Base-by-base conservation (phyloP, 2,888 invertebrate genomes). In the Neria commutata region DNA sequence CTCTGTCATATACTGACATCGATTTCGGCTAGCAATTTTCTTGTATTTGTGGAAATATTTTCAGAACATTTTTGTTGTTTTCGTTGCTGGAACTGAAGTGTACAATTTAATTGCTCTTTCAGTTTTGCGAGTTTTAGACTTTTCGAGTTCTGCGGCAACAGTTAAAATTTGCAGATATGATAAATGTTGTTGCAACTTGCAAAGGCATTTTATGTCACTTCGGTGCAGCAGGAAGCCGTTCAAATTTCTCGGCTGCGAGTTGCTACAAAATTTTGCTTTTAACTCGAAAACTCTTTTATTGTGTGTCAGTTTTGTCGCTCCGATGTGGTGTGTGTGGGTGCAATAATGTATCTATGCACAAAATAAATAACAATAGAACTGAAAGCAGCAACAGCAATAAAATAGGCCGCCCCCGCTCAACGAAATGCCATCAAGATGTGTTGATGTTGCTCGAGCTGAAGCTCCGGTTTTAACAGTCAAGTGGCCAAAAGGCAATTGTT, bases 401-500 rank as follows among this genome's bases (percentile, higher is more conserved):
- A n/a, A n/a, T n/a, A n/a, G n/a, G n/a, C 17, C 48, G 3, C 17
- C 25, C 17, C 8, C 16, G 46, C 48, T 24, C 19, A n/a, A 23
- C 40, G 45, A 58, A 62, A 64, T 75, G 74, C 74, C 71, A 74
- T 65, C 70, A 73, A 70, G 71, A 64, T 54, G 63, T 66, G 65
- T 63, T 67, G 64, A 59, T 70, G 68, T 75, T 67, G 68, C 68
- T 63, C 65, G 67, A 68, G 68, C 66, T 67, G 75, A 70, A 76
- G 73, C 72, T 68, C 69, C 71, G 72, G 73, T 68, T 71, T 76
- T 72, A 68, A 71, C 68, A 72, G 68, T 72, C 71, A 76, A 74
- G 70, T 74, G 71, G 72, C 76, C 76, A 68, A 74, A 76, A 75
- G 72, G 72, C 75, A 76, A 76, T 76, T 75, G 75, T 75, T 76